phyloP scores from a whole-genome alignment of 2,797 vertebrate species.

The Pitangus sulphuratus region DNA sequence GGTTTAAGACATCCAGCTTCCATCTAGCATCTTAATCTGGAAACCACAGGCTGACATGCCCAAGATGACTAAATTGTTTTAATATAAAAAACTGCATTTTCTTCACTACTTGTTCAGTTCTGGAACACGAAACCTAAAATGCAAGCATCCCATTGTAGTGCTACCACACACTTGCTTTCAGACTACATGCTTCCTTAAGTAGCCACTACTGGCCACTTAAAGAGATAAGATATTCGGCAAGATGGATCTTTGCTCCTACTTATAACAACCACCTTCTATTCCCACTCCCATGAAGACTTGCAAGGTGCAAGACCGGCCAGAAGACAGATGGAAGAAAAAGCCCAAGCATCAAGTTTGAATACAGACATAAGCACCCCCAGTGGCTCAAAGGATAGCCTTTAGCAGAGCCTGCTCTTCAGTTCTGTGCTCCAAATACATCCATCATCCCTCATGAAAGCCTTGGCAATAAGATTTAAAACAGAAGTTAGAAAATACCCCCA shows the following conservation, averaged over 20 bases:
- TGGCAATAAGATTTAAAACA: neutral
- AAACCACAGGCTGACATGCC: neutral
- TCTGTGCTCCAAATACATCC: neutral
- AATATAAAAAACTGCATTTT: neutral
- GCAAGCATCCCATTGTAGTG: neutral
- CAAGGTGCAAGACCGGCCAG: neutral
- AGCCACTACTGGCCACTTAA: neutral
- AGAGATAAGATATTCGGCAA: neutral
- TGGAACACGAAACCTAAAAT: neutral
- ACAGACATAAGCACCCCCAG: neutral
- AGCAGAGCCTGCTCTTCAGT: neutral
- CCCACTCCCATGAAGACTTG: neutral
- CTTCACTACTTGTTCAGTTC: neutral
- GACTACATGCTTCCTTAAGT: neutral
- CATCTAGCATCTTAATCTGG: neutral
- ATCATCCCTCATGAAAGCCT: neutral
- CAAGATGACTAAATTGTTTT: neutral
- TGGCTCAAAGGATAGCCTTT: neutral
- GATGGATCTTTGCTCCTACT: neutral
- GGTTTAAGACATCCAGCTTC: neutral
- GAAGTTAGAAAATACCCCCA: neutral
- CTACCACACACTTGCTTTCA: neutral
- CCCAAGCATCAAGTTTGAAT: neutral
- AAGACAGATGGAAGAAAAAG: neutral
- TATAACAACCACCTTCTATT: neutral